Evolutionary conservation across 2,113 vertebrate species (phyloP).

Genomic region (Phylloscopus trochilus): DNA sequence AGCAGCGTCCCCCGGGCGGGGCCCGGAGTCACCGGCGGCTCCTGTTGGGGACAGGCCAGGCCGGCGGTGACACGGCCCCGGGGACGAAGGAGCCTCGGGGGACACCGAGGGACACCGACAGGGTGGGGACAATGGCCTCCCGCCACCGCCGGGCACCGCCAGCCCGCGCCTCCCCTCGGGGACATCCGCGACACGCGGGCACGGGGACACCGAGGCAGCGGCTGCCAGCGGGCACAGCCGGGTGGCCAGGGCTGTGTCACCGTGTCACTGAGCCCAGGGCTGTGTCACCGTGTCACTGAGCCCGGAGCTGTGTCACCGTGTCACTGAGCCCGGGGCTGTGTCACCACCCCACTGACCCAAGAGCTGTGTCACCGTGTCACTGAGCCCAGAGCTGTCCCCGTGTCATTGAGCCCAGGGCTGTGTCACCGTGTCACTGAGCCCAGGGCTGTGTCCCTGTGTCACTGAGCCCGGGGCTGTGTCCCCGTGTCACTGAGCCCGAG

Average conservation of each 20-base stretch:
- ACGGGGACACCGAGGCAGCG: background rate
- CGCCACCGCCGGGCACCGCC: background rate
- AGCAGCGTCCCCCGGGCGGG: background rate
- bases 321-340: no score
- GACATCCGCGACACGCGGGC: rapidly evolving
- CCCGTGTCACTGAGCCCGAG: no score
- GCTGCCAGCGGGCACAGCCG: rapidly evolving
- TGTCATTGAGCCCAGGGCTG: no score
- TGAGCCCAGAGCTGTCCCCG: no score
- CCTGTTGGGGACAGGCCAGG: rapidly evolving
- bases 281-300: no score
- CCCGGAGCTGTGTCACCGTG: no score
- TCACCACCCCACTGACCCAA: no score
- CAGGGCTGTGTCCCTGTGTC: no score
- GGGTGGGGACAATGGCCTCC: background rate
- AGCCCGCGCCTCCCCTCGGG: rapidly evolving
- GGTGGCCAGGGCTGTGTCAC: background rate
- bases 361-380: no score
- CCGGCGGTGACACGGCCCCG: background rate
- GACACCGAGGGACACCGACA: background rate
- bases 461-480: no score
- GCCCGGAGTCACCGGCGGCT: background rate
- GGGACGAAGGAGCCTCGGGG: background rate
- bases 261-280: no score
- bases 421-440: no score